Conservation (phyloP, 2,113 vertebrate species). For the Notechis scutatus region DNA sequence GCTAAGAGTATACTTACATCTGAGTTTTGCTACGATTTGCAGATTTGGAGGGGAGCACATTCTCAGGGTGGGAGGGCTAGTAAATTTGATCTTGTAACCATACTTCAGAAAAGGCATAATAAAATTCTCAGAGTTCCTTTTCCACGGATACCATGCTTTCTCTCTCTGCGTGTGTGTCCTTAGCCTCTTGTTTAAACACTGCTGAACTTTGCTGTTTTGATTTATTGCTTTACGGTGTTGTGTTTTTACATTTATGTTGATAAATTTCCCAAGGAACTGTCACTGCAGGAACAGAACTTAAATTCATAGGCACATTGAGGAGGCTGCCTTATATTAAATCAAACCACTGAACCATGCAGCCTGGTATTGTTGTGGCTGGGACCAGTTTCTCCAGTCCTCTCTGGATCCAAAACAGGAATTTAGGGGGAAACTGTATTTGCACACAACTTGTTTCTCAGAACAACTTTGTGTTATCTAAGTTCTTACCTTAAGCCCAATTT, state of each 20-base stretch:
- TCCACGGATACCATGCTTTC: background rate
- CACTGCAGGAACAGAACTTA: background rate
- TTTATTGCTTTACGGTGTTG: background rate
- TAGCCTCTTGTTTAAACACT: background rate
- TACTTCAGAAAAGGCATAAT: background rate
- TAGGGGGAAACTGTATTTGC: background rate
- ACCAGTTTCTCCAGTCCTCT: background rate
- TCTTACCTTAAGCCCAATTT: background rate
- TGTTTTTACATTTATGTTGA: background rate
- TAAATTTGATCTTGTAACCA: background rate
- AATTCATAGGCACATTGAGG: background rate
- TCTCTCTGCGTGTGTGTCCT: background rate
- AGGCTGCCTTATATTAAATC: background rate
- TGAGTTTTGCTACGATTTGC: background rate
- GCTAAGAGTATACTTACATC: background rate
- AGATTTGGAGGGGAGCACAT: background rate
- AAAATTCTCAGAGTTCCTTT: background rate
- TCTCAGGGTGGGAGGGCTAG: background rate
- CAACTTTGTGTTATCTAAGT: background rate
- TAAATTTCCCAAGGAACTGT: background rate
- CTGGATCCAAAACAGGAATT: background rate
- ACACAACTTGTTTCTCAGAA: background rate
- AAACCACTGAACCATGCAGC: background rate
- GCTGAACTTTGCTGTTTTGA: background rate
- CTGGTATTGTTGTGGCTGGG: background rate